Conservation (phyloP, 2,797 vertebrate species). For the Pempheris klunzingeri region DNA sequence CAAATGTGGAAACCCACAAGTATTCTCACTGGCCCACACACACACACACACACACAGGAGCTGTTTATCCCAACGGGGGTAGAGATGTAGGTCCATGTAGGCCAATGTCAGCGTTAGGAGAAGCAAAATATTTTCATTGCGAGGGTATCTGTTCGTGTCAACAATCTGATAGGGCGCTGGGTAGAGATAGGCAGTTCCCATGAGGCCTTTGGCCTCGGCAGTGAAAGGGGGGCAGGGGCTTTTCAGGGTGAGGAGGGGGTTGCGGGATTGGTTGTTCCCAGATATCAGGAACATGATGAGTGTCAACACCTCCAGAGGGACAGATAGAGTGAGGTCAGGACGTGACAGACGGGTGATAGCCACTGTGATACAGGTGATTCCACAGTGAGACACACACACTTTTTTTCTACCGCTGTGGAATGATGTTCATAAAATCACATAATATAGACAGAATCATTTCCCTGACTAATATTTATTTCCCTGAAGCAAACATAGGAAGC, state of each 20-base stretch:
- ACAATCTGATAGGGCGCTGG: slow-evolving; percentile 88
- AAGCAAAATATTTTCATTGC: slow-evolving; percentile 95
- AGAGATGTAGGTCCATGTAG: slow-evolving; percentile 81
- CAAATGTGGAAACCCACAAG: slow-evolving; percentile 59
- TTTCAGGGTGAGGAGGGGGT: slow-evolving; percentile 40
- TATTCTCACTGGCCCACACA: slow-evolving; percentile 42
- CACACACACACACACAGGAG: slow-evolving; percentile 84
- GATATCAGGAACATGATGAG: slow-evolving; percentile 82
- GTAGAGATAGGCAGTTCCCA: slow-evolving; percentile 86
- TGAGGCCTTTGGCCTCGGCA: slow-evolving; percentile 81
- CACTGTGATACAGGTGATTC: slow-evolving; percentile 50
- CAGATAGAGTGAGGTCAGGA: slow-evolving; percentile 78
- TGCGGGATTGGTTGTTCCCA: slow-evolving; percentile 74
- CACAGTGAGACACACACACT: not conserved
- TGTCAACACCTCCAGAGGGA: slow-evolving; percentile 79
- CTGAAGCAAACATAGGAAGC: not conserved
- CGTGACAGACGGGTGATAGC: slow-evolving; percentile 64
- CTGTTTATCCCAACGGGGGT: slow-evolving; percentile 86
- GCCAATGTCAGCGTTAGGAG: slow-evolving; percentile 86
- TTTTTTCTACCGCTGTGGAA: not conserved
- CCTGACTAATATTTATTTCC: not conserved
- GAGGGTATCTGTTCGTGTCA: slow-evolving; percentile 90
- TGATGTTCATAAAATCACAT: not conserved
- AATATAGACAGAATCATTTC: not conserved
- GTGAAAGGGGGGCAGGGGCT: not conserved